phyloP scores from a whole-genome alignment of 2,113 vertebrate species.

The Hyla sarda region DNA sequence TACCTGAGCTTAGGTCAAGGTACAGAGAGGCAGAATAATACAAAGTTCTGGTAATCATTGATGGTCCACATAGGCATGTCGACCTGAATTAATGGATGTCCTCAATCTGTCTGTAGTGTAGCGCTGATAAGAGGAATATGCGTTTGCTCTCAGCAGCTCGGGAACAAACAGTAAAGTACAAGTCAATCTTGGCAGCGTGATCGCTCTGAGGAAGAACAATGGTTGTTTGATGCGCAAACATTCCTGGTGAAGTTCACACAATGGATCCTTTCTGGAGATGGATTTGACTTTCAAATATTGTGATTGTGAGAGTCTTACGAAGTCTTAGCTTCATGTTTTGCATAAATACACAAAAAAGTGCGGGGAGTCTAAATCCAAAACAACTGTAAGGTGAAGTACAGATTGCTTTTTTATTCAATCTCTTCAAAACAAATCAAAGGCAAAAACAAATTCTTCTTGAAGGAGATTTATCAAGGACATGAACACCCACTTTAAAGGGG shows the following conservation, averaged over 20 bases:
- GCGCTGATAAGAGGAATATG: not conserved
- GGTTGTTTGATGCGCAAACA: conserved; percentile 29
- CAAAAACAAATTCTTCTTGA: too few relatives aligned
- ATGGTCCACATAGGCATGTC: conserved; percentile 27
- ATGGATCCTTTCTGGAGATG: conserved; percentile 17
- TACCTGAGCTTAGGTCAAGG: conserved; percentile 43
- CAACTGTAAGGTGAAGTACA: not conserved
- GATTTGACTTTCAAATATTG: conserved; percentile 44
- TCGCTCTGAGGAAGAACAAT: conserved; percentile 22
- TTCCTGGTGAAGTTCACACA: conserved; percentile 24
- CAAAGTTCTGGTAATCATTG: conserved; percentile 57
- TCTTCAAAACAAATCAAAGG: too few relatives aligned
- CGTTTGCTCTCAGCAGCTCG: not conserved
- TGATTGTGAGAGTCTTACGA: conserved; percentile 10
- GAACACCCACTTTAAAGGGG: too few relatives aligned
- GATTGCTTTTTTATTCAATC: not conserved
- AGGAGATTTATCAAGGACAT: too few relatives aligned
- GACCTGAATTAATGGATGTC: conserved; percentile 8
- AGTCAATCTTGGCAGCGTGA: conserved; percentile 32
- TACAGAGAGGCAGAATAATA: conserved; percentile 50
- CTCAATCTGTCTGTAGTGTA: not conserved
- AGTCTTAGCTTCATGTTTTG: conserved; percentile 17
- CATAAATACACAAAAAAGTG: not conserved
- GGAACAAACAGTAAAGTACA: not conserved
- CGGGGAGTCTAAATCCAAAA: not conserved